A percentile compares a stretch with the other conserved stretches of the same genome.
These are phyloP conservation scores for Strigops habroptila DNA, from an alignment of 2,113 vertebrate genomes.

Conservation along the genomic window DNA sequence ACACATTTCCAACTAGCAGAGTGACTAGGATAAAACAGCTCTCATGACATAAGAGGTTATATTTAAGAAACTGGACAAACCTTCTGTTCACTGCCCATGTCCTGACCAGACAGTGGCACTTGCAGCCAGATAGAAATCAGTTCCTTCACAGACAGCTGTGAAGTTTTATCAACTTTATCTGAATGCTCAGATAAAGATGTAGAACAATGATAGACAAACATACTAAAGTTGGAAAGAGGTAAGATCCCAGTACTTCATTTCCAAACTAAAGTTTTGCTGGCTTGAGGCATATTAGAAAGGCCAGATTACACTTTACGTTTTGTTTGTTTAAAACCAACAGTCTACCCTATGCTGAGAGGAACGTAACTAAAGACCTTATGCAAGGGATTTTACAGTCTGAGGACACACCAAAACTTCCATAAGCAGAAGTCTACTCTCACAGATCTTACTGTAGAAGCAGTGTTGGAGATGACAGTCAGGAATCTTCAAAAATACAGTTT, in stretches of 20 bases:
- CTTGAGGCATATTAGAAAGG: background rate
- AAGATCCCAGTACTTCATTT: background rate
- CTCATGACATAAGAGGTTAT: background rate
- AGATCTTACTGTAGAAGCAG: background rate
- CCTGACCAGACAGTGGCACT: background rate
- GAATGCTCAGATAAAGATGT: background rate
- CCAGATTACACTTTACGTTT: background rate
- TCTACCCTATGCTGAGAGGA: background rate
- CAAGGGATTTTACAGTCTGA: background rate
- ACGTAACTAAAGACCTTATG: background rate
- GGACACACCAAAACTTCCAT: background rate
- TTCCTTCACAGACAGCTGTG: background rate
- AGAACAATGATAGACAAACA: background rate
- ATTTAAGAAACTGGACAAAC: background rate
- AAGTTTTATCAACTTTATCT: background rate
- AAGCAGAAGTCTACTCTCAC: background rate
- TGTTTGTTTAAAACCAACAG: background rate
- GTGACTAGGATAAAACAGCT: background rate
- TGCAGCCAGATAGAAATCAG: background rate
- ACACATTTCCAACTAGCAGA: background rate
- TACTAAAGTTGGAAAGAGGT: background rate
- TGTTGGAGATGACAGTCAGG: background rate
- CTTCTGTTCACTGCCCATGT: background rate
- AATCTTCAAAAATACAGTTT: background rate
- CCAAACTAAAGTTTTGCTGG: background rate